Evolutionary conservation across 1,140 invertebrate species (phyloP), one percentile per base, ranked within the genome.

Genomic region (Hypsibius dujardini): DNA sequence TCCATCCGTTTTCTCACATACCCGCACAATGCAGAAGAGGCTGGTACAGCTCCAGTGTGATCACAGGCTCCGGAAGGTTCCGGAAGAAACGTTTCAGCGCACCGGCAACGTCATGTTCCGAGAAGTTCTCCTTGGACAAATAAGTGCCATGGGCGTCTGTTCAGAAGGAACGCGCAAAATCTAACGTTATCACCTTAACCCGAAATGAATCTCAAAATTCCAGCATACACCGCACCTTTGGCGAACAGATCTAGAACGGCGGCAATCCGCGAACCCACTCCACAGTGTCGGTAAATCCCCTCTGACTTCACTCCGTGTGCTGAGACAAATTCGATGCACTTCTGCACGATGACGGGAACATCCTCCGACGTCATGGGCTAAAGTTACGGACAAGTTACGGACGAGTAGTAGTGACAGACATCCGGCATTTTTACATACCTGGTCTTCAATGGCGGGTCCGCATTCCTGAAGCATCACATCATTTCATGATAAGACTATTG

Each of bases 301-400:
- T 76, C 75, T 2, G 74, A 74, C 59, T 72, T 89, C 87, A 3
- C 86, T 84, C 80, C 90, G 77, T 92, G 85, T 15, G 86, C 84
- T 74, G 88, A 89, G 72, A 93, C 86, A 76, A 91, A 92, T 76
- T 88, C 90, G 59, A 92, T 86, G 79, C 90, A 93, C 78, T 90
- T 92, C 74, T 92, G 89, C 1, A 94, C 87, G 71, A 93, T 86
- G 15, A 90, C 87, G 45, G 90, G 90, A 46, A 93, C 84, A 78
- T 91, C 85, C 73, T 90, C 88, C 74, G 86, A 85, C 2, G 89
- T 92, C 46, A 93, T 79, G 77, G 92, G 90, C 77, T 28, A 28
- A 28, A 28, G 28, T 28, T 28, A 28, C 28, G 28, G 28, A 28
- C 28, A 28, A 28, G 28, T 28, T 28, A 28, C 28, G 28, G 28